Base-by-base conservation (phyloP, 2,113 vertebrate genomes). In the Microcebus jonahi region DNA sequence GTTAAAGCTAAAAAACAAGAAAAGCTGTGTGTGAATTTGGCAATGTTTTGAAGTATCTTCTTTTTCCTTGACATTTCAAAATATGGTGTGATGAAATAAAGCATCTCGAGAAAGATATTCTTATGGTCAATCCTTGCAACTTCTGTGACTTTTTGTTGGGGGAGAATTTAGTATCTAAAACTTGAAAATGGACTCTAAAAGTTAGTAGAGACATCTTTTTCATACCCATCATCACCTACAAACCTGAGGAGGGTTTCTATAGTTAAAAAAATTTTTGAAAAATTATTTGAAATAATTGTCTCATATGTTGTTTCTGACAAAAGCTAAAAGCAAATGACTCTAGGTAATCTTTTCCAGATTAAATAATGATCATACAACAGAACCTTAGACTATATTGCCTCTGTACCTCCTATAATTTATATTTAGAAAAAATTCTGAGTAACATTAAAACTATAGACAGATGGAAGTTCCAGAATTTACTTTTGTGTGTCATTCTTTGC, bases 1-100 rank as follows among this genome's bases (percentile, higher is more conserved):
- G 27, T 88, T 76, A 86, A 97, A 92, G 71, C 21, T 83, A 83
- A 90, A 63, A 73, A 96, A 73, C 1, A 83, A 94, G 57, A 80
- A 79, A 91, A 81, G 11, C 2, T 85, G 9, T 75, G 1, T 79
- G 21, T 81, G 34, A 68, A 81, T 68, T 42, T 92, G 20, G 11
- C 13, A 89, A 73, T 86, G 8, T 86, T 95, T 81, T 85, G 11
- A 92, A 8, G 27, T 1, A 63, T 61, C 36, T 63, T 85, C 50
- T 25, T n/a, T 53, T 75, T 81, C 27, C 53, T 83, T 75, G 63
- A 93, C 68, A 63, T 83, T 91, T 97, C n/a, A 94, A 87, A 88
- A 83, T 76, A 79, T 15, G 31, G 80, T 59, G 5, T 31, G 88
- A 59, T 76, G 23, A 84, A 88, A 65, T 71, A 88, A 87, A 79